phyloP scores from a whole-genome alignment of 2,888 invertebrate species.

The Thymelicus acteon region DNA sequence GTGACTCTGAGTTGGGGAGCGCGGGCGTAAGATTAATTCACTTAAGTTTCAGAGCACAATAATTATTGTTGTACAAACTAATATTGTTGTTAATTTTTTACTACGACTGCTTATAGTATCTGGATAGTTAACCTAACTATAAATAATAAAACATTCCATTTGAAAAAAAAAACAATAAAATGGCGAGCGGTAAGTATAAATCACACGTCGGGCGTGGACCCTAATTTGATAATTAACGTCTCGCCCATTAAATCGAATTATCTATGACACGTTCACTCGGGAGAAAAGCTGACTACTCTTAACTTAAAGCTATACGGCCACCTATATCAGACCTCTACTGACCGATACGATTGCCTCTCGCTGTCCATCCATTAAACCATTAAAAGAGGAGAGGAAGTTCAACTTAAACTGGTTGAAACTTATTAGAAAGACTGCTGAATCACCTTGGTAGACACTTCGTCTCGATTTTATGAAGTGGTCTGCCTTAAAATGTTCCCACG shows the following conservation, averaged over 20 bases:
- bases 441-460: constrained; percentile 57
- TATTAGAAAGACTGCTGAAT: constrained; percentile 70
- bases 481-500: constrained; percentile 71
- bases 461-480: constrained; percentile 65
- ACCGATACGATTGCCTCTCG: constrained; percentile 26
- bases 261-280: constrained; percentile 80
- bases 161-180: constrained; percentile 28
- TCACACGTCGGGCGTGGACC: constrained; percentile 46
- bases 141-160: constrained; percentile 5
- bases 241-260: constrained; percentile 80
- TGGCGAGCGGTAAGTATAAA: constrained; percentile 6
- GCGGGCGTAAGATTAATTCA: too few relatives aligned
- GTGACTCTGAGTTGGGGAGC: too few relatives aligned
- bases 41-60: too few relatives aligned
- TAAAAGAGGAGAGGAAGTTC: constrained; percentile 44
- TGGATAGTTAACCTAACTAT: not conserved
- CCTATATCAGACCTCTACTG: constrained; percentile 46
- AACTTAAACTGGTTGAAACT: constrained; percentile 49
- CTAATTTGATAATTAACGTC: constrained; percentile 80
- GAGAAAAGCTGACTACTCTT: constrained; percentile 80
- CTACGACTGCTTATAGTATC: too few relatives aligned
- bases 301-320: constrained; percentile 73
- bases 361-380: not conserved
- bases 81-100: too few relatives aligned
- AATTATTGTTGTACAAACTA: too few relatives aligned